Evolutionary conservation across 2,797 vertebrate species (phyloP).

Genomic region (Sebastes trivittatus): DNA sequence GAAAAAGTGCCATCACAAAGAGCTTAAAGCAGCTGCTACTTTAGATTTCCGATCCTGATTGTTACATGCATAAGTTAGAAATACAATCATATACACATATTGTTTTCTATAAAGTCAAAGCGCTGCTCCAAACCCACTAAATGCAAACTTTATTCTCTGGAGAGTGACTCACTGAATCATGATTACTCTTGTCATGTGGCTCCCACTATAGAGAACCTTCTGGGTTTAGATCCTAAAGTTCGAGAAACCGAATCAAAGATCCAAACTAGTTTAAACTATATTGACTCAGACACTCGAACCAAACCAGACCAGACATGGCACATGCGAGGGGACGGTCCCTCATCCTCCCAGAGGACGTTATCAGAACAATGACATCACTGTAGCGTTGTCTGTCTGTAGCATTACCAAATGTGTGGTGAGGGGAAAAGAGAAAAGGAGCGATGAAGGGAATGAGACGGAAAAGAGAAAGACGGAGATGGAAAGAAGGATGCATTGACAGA

Average conservation of each 20-base stretch:
- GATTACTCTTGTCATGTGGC: constrained; percentile 34
- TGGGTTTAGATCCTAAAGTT: not conserved
- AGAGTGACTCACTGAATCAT: constrained; percentile 15
- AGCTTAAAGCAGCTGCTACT: not conserved
- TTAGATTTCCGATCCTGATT: not conserved
- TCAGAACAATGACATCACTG: constrained; percentile 68
- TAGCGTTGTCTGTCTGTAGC: constrained; percentile 34
- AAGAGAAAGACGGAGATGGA: constrained; percentile 13
- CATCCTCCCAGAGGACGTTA: constrained; percentile 31
- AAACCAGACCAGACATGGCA: constrained; percentile 59
- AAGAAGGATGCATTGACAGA: constrained; percentile 42
- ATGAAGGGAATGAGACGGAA: constrained; percentile 13
- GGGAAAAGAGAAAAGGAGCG: constrained; percentile 4
- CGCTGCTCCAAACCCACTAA: constrained; percentile 3
- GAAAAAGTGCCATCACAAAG: not conserved
- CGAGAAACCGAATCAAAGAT: constrained; percentile 1
- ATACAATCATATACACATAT: not conserved
- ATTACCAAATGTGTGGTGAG: constrained; percentile 43
- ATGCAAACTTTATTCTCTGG: constrained; percentile 23
- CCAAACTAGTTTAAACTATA: constrained; percentile 30
- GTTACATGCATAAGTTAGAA: not conserved
- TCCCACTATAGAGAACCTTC: constrained; percentile 7
- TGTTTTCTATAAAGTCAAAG: constrained; percentile 13
- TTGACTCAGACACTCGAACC: constrained; percentile 26
- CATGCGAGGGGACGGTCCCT: constrained; percentile 48